A percentile compares a stretch with the other conserved stretches of the same genome.
These are phyloP conservation scores for Acipenser oxyrinchus DNA, from an alignment of 2,797 vertebrate genomes.

Conservation along the genomic window DNA sequence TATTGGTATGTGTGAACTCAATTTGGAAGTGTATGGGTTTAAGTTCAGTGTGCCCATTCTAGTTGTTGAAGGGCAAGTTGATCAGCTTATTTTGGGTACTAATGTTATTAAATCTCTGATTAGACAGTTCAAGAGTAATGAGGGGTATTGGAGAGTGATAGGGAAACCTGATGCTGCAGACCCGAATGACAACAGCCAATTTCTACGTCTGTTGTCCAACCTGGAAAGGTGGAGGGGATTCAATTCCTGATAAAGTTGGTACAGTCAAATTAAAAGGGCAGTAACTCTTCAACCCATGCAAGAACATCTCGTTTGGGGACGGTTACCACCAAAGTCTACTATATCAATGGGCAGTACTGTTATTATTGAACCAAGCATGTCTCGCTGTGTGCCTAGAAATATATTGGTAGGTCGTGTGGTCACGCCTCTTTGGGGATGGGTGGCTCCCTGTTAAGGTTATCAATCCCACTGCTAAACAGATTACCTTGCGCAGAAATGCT, in stretches of 20 bases:
- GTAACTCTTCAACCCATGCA: slow-evolving; percentile 15
- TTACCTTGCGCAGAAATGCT: slow-evolving; percentile 14
- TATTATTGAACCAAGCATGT: slow-evolving; percentile 19
- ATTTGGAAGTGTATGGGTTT: no score
- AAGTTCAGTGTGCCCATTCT: slow-evolving; percentile 2
- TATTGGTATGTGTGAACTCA: slow-evolving; percentile 13
- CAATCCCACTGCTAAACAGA: slow-evolving; percentile 9
- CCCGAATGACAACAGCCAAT: no score
- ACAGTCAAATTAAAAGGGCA: slow-evolving; percentile 18
- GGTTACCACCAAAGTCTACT: neutral
- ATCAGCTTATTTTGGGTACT: slow-evolving; percentile 17
- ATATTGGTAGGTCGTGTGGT: slow-evolving; percentile 16
- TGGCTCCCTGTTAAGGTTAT: slow-evolving; percentile 21
- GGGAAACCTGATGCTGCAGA: slow-evolving; percentile 12
- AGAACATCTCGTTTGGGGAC: slow-evolving; percentile 27
- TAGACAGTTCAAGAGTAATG: slow-evolving; percentile 11
- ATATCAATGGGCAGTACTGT: slow-evolving; percentile 21
- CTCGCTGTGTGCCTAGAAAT: neutral
- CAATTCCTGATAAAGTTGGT: slow-evolving; percentile 9
- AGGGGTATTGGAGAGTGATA: slow-evolving; percentile 6
- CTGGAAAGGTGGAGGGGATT: slow-evolving; percentile 9
- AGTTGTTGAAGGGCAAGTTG: slow-evolving; percentile 16
- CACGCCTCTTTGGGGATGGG: slow-evolving; percentile 15
- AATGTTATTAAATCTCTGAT: slow-evolving; percentile 26
- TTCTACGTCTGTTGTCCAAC: slow-evolving; percentile 10